Base-by-base conservation (phyloP, 2,888 invertebrate genomes). In the Liopterus haemorrhoidalis region DNA sequence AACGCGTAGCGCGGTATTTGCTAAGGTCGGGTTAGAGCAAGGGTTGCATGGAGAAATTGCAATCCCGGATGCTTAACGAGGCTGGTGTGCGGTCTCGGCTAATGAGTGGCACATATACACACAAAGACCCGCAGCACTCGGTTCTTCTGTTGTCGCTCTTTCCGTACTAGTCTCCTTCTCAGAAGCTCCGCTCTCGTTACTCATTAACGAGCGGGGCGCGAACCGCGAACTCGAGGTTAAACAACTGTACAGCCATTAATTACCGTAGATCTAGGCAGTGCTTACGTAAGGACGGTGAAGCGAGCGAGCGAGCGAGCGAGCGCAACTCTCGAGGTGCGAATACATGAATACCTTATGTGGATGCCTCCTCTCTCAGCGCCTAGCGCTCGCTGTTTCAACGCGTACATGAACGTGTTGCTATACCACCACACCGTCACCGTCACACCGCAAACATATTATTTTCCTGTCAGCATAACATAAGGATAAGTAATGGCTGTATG, bases 391-490 rank as follows among this genome's bases (percentile, higher is more conserved):
- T 32, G 32, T 32, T 27, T 12, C 37, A 21, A 37, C 25, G 37
- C 27, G 37, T 37, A 37, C 25, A 37, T 37, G 37, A 27, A 27
- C 37, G 37, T 37, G 37, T 24, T 27, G 25, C 25, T 24, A 16
- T 24, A 16, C 16, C 37, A n/a, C n/a, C n/a, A n/a, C n/a, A n/a
- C n/a, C n/a, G n/a, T n/a, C n/a, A n/a, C n/a, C n/a, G n/a, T 19
- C 35, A 22, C 11, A 24, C 12, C 8, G 20, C 11, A 11, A 45
- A 45, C 45, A 45, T 45, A 55, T 59, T 59, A 57, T 57, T 59
- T 55, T 50, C 50, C 55, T 55, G 57, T 59, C 57, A 55, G 57
- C 54, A 49, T 53, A 52, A 54, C 51, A 53, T 55, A 54, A 53
- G 54, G 53, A 49, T 55, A 57, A 57, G 56, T 56, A 56, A 56